These are phyloP conservation scores for Gallirallus australis DNA, from an alignment of 2,797 vertebrate genomes.

Conservation along the genomic window DNA sequence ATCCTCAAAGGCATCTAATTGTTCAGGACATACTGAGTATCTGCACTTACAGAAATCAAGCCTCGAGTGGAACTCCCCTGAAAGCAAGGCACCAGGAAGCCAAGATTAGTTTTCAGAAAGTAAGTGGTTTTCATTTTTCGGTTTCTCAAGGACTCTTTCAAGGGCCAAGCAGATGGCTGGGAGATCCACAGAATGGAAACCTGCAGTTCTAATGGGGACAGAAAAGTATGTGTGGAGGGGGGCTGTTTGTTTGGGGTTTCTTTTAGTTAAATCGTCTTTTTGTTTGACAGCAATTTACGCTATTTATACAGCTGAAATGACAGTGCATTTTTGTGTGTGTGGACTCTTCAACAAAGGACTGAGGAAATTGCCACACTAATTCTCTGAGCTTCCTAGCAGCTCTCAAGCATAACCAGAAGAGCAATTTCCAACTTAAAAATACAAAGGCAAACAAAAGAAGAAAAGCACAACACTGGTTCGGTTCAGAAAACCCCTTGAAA, in stretches of 20 bases:
- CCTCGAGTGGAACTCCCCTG: constrained; percentile 48
- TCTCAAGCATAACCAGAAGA: constrained; percentile 9
- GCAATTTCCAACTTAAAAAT: constrained; percentile 17
- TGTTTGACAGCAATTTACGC: constrained; percentile 46
- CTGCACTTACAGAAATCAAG: constrained; percentile 60
- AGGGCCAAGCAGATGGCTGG: constrained; percentile 55
- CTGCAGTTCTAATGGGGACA: neutral
- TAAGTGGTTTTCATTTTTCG: constrained; percentile 62
- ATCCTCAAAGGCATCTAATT: constrained; percentile 58
- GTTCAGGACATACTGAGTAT: constrained; percentile 53
- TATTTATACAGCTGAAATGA: constrained; percentile 47
- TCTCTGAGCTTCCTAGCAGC: constrained; percentile 21
- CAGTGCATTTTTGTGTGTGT: neutral
- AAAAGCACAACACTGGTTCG: rapidly evolving
- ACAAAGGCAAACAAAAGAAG: neutral
- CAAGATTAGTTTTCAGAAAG: constrained; percentile 63
- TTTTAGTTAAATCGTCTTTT: constrained; percentile 26
- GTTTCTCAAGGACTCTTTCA: constrained; percentile 61
- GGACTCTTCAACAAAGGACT: constrained; percentile 22
- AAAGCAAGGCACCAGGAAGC: constrained; percentile 51
- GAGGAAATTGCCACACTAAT: constrained; percentile 41
- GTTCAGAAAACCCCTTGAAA: neutral
- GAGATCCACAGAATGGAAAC: constrained; percentile 28
- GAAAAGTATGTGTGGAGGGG: neutral
- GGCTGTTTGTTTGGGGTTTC: constrained; percentile 25